Conservation (phyloP, 2,113 vertebrate genomes). For the Siniperca knerii region DNA sequence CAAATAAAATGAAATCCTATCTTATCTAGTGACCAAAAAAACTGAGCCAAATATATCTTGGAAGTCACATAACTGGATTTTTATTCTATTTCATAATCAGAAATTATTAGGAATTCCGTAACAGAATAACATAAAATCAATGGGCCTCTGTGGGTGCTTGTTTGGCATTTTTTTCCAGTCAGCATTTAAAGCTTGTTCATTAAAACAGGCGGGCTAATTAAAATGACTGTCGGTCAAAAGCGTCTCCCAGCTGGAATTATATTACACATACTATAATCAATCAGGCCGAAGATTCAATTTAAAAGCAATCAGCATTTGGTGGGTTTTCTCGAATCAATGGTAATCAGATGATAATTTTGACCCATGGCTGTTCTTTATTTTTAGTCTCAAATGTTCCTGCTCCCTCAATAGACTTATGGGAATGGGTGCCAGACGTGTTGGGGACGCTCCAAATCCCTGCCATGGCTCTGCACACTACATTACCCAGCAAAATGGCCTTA, state of each 20-base stretch:
- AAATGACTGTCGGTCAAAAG: constrained; percentile 77
- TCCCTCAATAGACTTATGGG: constrained; percentile 38
- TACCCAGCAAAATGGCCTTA: constrained; percentile 76
- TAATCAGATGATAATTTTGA: constrained; percentile 84
- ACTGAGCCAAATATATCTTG: not conserved
- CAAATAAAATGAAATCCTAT: constrained; percentile 4
- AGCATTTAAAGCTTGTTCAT: constrained; percentile 65
- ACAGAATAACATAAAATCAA: constrained; percentile 36
- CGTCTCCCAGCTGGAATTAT: constrained; percentile 65
- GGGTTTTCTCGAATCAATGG: constrained; percentile 79
- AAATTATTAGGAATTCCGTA: constrained; percentile 23
- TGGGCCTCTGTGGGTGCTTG: not conserved
- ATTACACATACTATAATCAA: constrained; percentile 78
- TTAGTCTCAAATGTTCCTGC: constrained; percentile 46
- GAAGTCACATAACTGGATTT: constrained; percentile 9
- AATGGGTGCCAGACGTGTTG: constrained; percentile 25
- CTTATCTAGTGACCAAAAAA: constrained; percentile 4
- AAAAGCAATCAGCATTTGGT: constrained; percentile 82
- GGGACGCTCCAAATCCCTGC: constrained; percentile 37
- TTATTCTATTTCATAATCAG: constrained; percentile 37
- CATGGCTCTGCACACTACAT: constrained; percentile 35
- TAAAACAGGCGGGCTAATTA: constrained; percentile 75
- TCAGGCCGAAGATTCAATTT: constrained; percentile 83
- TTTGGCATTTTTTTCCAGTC: constrained; percentile 35
- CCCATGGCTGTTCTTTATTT: constrained; percentile 71